Conservation (phyloP, 2,888 invertebrate species). For the Ethmia dodecea region DNA sequence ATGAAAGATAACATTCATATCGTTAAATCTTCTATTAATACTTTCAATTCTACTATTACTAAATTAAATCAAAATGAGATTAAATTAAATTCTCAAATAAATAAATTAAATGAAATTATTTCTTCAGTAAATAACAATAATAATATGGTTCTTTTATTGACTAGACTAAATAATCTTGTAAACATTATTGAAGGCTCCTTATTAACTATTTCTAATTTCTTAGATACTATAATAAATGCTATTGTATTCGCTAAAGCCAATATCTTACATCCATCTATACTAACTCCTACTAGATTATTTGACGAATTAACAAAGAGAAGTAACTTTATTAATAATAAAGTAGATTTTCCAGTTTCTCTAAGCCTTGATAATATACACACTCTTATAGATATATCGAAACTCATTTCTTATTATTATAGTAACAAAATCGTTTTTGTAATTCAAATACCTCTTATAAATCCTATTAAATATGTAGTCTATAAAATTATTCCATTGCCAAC, state of each 20-base stretch:
- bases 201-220: conserved; percentile 12
- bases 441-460: conserved; percentile 7
- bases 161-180: conserved; percentile 2
- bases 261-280: conserved; percentile 12
- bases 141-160: conserved; percentile 2
- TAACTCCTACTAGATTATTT: conserved; percentile 6
- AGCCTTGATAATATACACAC: conserved; percentile 12
- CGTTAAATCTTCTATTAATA: conserved; percentile 20
- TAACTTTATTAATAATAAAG: conserved; percentile 6
- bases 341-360: conserved; percentile 10
- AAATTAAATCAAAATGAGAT: conserved; percentile 19
- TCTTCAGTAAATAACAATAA: conserved; percentile 8
- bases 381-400: conserved; percentile 10
- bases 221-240: conserved; percentile 11
- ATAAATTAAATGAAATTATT: conserved; percentile 13
- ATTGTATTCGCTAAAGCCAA: conserved; percentile 15
- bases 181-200: conserved; percentile 14
- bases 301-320: conserved; percentile 9
- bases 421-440: conserved; percentile 14
- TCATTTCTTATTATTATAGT: conserved; percentile 10
- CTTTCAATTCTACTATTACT: conserved; percentile 14
- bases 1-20: conserved; percentile 16
- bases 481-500: conserved; percentile 14
- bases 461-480: conserved; percentile 10
- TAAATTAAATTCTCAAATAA: conserved; percentile 16